Evolutionary conservation across 2,113 vertebrate genomes (phyloP).

Genomic region (Mustelus asterias): DNA sequence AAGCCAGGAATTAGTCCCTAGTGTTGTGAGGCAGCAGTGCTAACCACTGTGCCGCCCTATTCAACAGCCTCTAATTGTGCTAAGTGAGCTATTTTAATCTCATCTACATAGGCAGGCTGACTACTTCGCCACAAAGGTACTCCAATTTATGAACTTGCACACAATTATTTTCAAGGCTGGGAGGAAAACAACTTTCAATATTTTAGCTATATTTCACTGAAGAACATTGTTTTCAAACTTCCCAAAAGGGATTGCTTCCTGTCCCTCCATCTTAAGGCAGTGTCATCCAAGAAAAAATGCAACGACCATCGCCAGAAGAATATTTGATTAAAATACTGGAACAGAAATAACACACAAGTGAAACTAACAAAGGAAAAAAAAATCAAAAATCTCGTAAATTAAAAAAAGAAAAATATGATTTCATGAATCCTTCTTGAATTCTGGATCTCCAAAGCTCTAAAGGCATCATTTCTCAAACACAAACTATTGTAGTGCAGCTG

Average conservation of each 20-base stretch:
- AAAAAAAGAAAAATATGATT: background rate
- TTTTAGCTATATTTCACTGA: background rate
- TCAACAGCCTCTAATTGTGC: background rate
- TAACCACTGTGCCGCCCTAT: no score
- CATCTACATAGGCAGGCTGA: background rate
- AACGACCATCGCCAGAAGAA: background rate
- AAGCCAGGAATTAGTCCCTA: no score
- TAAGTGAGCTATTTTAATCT: background rate
- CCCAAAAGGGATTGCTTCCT: background rate
- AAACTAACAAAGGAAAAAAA: background rate
- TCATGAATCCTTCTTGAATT: background rate
- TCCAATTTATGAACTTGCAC: background rate
- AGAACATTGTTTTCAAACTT: background rate
- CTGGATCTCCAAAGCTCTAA: background rate
- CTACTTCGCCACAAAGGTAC: background rate
- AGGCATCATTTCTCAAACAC: background rate
- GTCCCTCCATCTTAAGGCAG: background rate
- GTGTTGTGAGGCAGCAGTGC: no score
- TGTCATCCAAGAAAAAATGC: background rate
- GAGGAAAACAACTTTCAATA: background rate
- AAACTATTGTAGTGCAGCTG: background rate
- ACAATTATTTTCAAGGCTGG: constrained; percentile 6
- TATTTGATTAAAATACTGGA: background rate
- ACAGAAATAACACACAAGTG: background rate
- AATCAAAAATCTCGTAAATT: background rate